Evolutionary conservation across 2,888 invertebrate species (phyloP), one percentile per base, ranked within the genome.

Genomic region (Myopa testacea): DNA sequence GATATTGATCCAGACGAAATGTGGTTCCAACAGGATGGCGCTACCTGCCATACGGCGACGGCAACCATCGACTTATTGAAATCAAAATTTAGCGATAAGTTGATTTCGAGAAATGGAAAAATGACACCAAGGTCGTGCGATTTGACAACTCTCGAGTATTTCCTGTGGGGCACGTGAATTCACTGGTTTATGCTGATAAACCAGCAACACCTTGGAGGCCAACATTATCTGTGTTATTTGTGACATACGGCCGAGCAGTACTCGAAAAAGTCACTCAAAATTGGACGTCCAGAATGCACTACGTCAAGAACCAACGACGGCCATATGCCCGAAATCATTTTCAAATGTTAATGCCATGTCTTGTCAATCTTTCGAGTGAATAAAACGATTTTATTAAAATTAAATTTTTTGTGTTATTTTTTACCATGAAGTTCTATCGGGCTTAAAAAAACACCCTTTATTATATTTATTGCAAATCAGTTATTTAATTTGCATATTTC

Each of bases 11-110:
- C n/a, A n/a, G 58, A 65, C 34, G 7, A 65, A 7, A 65, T 65
- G 37, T 65, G 38, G 37, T 65, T 65, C 14, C 65, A 65, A 38
- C 65, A 65, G 65, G 65, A 65, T 12, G 1, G 63, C 63, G 34
- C 5, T 19, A 34, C 19, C 14, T 19, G 60, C 60, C 60, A 60
- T 26, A 60, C 10, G 19, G 62, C 62, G 62, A 62, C 3, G 6
- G 38, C 14, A 34, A 38, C 65, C 34, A 65, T 65, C 65, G 38
- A 65, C 16, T 65, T 65, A 37, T 65, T 37, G 38, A 65, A 34
- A 65, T 34, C 65, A 65, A 65, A 65, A 14, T 65, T 37, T 65
- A 14, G 38, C 37, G 37, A 65, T 58, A 58, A 58, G 1, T 58
- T 58, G 12, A 58, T 58, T 58, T 58, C 14, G 58, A 58, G 14